Percentiles rank a stretch among this genome's conserved stretches.
Conservation (phyloP, 2,797 vertebrate genomes). For the Otus scops region DNA sequence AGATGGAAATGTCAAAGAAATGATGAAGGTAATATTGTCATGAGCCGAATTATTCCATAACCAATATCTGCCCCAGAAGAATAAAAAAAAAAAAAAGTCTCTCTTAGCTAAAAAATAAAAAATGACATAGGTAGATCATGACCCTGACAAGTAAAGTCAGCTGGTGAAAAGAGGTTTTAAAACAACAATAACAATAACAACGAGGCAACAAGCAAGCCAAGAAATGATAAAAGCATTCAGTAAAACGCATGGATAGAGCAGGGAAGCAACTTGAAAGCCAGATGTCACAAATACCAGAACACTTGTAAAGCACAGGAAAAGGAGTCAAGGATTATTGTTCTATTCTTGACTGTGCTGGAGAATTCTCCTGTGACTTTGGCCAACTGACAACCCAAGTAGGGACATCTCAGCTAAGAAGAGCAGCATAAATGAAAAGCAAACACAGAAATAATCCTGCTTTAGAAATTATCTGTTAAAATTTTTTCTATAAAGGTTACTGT, state of each 20-base stretch:
- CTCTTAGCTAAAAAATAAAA: slow-evolving; percentile 10
- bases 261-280: slow-evolving; percentile 8
- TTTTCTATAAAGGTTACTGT: not conserved
- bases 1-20: slow-evolving; percentile 71
- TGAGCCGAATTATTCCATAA: slow-evolving; percentile 56
- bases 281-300: not conserved
- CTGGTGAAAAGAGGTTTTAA: slow-evolving; percentile 4
- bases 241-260: not conserved
- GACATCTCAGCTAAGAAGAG: not conserved
- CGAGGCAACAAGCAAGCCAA: not conserved
- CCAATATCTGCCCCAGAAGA: slow-evolving; percentile 35
- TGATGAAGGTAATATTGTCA: slow-evolving; percentile 68
- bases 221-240: slow-evolving; percentile 16
- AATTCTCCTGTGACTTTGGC: not conserved
- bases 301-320: not conserved
- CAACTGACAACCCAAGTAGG: not conserved
- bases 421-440: not conserved
- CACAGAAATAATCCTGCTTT: not conserved
- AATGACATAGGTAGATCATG: slow-evolving; percentile 24
- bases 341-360: not conserved
- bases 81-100: not conserved
- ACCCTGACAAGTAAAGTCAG: slow-evolving; percentile 36
- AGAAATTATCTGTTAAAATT: not conserved
- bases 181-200: not conserved
- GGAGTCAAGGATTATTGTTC: not conserved